Conservation (phyloP, 2,113 vertebrate species). For the Gymnocephalus cernua region DNA sequence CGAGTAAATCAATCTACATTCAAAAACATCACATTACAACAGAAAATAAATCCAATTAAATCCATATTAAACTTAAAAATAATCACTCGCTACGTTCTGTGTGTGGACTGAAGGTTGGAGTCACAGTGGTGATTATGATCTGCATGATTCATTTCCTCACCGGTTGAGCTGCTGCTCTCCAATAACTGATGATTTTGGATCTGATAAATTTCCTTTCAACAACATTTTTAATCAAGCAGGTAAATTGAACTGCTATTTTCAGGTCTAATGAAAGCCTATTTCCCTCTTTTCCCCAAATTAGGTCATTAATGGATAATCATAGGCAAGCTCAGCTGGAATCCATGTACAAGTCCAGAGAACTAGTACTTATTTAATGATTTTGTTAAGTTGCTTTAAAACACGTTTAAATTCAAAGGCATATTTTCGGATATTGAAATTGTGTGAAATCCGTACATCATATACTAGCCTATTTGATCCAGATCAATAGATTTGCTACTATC, state of each 20-base stretch:
- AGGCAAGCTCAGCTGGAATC: conserved; percentile 37
- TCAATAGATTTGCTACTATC: background rate
- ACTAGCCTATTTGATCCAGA: background rate
- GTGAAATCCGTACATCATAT: background rate
- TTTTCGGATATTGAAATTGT: background rate
- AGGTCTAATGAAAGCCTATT: conserved; percentile 56
- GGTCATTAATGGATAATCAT: conserved; percentile 44
- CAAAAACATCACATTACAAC: background rate
- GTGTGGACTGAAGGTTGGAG: conserved; percentile 1
- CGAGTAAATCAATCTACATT: background rate
- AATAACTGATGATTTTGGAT: conserved; percentile 47
- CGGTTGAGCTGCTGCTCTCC: conserved; percentile 40
- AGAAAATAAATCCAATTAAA: conserved; percentile 1
- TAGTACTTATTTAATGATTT: background rate
- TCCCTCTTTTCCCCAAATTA: conserved; percentile 42
- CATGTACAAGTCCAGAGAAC: background rate
- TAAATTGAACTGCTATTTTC: conserved; percentile 66
- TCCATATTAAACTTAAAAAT: background rate
- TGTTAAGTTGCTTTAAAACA: background rate
- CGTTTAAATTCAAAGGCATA: background rate
- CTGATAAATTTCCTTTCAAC: conserved; percentile 31
- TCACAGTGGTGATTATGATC: conserved; percentile 46
- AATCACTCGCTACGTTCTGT: background rate
- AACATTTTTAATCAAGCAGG: conserved; percentile 61
- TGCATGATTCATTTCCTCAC: conserved; percentile 48